phyloP scores from a whole-genome alignment of 53 echinoderm and acorn worm genomes.

The Hippasteria phrygiana region DNA sequence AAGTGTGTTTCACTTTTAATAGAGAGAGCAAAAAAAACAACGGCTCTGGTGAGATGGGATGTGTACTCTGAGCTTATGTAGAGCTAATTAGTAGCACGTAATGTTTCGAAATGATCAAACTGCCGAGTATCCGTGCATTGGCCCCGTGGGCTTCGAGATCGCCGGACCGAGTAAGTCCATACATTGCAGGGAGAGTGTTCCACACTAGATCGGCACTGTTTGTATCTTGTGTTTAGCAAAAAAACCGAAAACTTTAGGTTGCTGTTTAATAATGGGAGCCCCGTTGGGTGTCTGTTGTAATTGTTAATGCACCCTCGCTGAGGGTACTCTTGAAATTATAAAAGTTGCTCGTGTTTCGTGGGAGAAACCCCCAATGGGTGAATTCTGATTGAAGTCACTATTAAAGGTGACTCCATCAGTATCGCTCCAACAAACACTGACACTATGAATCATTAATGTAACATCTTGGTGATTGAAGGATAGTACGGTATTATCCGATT shows the following conservation, averaged over 20 bases:
- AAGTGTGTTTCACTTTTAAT: constrained; percentile 56
- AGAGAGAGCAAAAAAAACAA: background rate
- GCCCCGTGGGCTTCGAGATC: background rate
- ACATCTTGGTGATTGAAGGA: constrained; percentile 14
- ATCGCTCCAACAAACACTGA: constrained; percentile 4
- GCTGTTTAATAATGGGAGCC: constrained; percentile 26
- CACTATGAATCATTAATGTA: background rate
- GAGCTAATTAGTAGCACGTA: constrained; percentile 67
- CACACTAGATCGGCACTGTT: constrained; percentile 12
- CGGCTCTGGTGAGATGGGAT: constrained; percentile 31
- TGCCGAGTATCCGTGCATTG: background rate
- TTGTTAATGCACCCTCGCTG: background rate
- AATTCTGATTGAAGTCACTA: background rate
- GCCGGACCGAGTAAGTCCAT: no score
- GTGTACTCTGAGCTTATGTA: constrained; percentile 52
- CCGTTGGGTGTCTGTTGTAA: constrained; percentile 21
- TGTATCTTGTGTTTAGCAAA: constrained; percentile 58
- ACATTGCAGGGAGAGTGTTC: background rate
- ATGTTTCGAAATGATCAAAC: constrained; percentile 50
- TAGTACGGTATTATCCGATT: background rate
- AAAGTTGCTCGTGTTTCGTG: constrained; percentile 22
- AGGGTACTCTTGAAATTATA: constrained; percentile 10
- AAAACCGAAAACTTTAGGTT: constrained; percentile 3
- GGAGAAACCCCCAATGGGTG: background rate
- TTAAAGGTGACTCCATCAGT: background rate